Evolutionary conservation across 2,797 vertebrate species (phyloP), one percentile per base, ranked within the genome.

Genomic region (Sylvilagus floridanus): DNA sequence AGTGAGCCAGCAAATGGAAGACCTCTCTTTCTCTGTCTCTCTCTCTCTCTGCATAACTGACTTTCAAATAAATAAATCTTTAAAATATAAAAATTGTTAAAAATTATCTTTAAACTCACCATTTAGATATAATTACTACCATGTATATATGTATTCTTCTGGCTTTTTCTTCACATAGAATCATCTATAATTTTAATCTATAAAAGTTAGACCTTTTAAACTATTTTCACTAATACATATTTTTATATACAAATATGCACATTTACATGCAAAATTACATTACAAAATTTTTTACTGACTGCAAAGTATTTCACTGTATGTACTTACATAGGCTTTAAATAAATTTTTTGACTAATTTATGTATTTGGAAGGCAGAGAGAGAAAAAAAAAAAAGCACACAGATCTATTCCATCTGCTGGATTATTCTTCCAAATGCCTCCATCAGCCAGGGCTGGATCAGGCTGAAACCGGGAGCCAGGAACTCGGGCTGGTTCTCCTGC

Each of bases 151-250:
- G n/a, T 2, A 68, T 65, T 14, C 10, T 77, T 57, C 32, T 78
- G 68, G 3, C 16, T 86, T 57, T 82, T 32, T 86, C 84, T 35
- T 26, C 72, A 11, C 7, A 84, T 69, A n/a, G 28, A 91, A 57
- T 37, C 28, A 83, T 47, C 47, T 81, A 37, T 28, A 81, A 11
- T 81, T 71, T 52, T 76, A 52, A n/a, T 17, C 30, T 77, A 54
- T 57, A 63, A 47, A 92, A 75, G 30, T 30, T 32, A 54, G 84
- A 83, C 42, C 66, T 90, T 93, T 78, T 75, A 21, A 90, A 77
- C 26, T 60, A 84, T 2, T 90, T 76, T 72, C 75, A 86, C 68
- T 86, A 42, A 72, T 12, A 72, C 28, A 60, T 9, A 63, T 79
- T 32, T 84, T 78, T 82, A 65, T 14, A 78, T 52, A 50, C 1